Percentiles rank a stretch among this genome's conserved stretches.
phyloP scores from a whole-genome alignment of 2,888 invertebrate species.

The Agrochola lychnidis region DNA sequence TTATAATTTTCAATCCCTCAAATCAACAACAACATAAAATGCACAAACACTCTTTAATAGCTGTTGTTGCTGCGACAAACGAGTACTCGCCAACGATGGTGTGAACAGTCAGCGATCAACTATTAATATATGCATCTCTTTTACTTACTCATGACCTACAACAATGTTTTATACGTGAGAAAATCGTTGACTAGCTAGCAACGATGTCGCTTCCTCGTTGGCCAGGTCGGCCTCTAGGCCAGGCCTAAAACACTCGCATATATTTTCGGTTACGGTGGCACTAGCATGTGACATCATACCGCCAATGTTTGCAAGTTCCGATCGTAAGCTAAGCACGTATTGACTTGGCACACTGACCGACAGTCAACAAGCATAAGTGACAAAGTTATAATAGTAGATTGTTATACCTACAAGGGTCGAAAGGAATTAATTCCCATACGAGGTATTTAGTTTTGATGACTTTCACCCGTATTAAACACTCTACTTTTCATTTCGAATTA shows the following conservation, averaged over 20 bases:
- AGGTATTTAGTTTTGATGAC: too few relatives aligned
- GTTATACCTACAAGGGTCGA: too few relatives aligned
- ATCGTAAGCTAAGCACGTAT: slow-evolving; percentile 56
- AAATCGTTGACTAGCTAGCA: neutral
- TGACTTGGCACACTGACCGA: slow-evolving; percentile 64
- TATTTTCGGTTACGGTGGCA: slow-evolving; percentile 62
- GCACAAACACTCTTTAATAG: neutral
- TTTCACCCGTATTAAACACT: too few relatives aligned
- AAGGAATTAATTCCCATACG: too few relatives aligned
- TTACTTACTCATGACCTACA: neutral
- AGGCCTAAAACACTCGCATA: slow-evolving; percentile 67
- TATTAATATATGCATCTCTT: neutral
- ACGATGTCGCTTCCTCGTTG: neutral
- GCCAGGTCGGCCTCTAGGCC: too few relatives aligned
- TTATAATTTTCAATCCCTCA: too few relatives aligned
- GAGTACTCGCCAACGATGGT: neutral
- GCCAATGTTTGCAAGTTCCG: slow-evolving; percentile 65
- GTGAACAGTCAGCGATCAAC: neutral
- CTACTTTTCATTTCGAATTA: too few relatives aligned
- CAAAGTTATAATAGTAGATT: too few relatives aligned
- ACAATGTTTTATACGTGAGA: neutral
- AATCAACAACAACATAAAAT: too few relatives aligned
- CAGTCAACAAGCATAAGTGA: slow-evolving; percentile 49
- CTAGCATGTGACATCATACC: slow-evolving; percentile 69
- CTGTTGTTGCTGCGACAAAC: neutral